phyloP scores from a whole-genome alignment of 2,113 vertebrate genomes.

The Dascyllus trimaculatus region DNA sequence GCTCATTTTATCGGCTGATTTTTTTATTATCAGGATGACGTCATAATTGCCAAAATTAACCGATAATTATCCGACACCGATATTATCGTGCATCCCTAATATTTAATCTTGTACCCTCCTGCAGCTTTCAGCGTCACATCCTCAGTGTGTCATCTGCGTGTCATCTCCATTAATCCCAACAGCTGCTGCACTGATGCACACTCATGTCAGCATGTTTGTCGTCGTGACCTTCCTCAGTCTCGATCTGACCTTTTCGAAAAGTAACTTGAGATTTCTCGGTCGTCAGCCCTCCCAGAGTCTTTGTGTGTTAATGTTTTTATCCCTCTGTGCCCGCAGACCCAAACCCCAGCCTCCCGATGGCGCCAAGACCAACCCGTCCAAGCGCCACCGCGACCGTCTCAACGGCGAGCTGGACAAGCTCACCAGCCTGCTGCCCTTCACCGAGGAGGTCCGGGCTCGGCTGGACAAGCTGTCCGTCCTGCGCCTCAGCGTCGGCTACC shows the following conservation, averaged over 20 bases:
- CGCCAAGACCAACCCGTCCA: constrained; percentile 89
- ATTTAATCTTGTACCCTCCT: too few relatives aligned
- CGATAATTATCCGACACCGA: too few relatives aligned
- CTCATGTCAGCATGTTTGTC: background rate
- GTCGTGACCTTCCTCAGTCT: too few relatives aligned
- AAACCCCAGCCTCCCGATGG: constrained; percentile 79
- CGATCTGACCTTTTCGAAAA: too few relatives aligned
- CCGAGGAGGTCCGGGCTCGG: constrained; percentile 81
- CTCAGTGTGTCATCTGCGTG: background rate
- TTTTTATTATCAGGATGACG: too few relatives aligned
- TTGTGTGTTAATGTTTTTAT: background rate
- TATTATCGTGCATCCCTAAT: too few relatives aligned
- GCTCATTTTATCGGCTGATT: too few relatives aligned
- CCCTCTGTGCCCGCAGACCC: constrained; percentile 67
- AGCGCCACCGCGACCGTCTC: constrained; percentile 86
- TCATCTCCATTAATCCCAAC: constrained; percentile 24
- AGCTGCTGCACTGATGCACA: constrained; percentile 10
- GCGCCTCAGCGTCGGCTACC: constrained; percentile 88
- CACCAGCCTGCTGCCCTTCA: constrained; percentile 88
- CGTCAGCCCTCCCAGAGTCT: too few relatives aligned
- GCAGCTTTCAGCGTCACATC: background rate
- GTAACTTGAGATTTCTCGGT: too few relatives aligned
- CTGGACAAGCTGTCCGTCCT: constrained; percentile 91
- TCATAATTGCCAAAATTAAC: too few relatives aligned
- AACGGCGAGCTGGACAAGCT: constrained; percentile 88